Evolutionary conservation across 1,140 invertebrate species (phyloP).

Genomic region (Brachionus koreanus): DNA sequence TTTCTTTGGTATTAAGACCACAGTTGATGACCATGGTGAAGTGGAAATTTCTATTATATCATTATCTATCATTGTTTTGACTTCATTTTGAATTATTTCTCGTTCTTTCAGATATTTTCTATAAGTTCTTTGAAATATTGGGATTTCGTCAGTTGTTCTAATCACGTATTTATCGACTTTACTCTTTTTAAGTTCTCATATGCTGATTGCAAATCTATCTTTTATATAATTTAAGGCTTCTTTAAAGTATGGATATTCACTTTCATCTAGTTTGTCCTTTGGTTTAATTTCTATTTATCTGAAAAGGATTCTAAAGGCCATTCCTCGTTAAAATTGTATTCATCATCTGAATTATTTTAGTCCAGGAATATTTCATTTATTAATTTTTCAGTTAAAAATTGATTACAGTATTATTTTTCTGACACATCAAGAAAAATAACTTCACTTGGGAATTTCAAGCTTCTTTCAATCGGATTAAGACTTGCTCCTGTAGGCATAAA

Average conservation of each 20-base stretch:
- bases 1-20: constrained; percentile 56
- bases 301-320: no score
- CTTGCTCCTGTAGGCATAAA: no score
- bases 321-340: neutral
- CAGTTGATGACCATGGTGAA: constrained; percentile 45
- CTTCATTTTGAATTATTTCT: neutral
- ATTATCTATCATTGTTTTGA: no score
- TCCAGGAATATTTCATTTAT: neutral
- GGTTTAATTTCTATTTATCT: neutral
- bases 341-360: neutral
- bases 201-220: neutral
- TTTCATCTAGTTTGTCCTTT: no score
- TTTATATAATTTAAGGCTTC: no score
- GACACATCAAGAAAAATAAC: neutral
- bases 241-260: no score
- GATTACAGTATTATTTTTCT: neutral
- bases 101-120: neutral
- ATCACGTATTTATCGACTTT: neutral
- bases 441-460: neutral
- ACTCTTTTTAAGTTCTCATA: neutral
- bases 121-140: no score
- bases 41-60: no score
- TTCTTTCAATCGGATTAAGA: no score
- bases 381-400: no score
- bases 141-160: neutral